Base-by-base conservation (phyloP, 2,888 invertebrate species). In the Horisme vitalbata region DNA sequence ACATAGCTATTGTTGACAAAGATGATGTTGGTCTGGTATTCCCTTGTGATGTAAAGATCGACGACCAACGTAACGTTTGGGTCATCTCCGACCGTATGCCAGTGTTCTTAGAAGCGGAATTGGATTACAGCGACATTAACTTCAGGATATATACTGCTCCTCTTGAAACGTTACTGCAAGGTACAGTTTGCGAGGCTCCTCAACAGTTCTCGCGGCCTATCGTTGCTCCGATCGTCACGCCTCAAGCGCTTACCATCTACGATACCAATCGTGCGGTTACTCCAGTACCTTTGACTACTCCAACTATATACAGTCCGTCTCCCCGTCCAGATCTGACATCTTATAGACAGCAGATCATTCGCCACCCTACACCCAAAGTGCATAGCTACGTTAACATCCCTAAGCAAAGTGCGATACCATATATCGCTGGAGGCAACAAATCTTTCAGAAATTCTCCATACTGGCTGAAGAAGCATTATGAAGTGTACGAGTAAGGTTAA, bases 61-160 rank as follows among this genome's bases (percentile, higher is more conserved):
- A 95, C 73, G 90, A 91, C 32, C 90, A 92, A 44, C 88, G 91
- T 52, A 94, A 94, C 55, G 90, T 94, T 2, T 96, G 96, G 96
- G 94, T 95, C 0, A 91, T 96, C 2, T 95, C 95, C 0, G 96
- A 96, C 73, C 91, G 93, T 26, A 96, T 96, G 96, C 94, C 95
- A 0, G 93, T 94, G 7, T 96, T 96, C 65, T 80, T 96, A 20
- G 91, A 93, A 59, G 82, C 92, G 3, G 91, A 91, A 27, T 77
- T 96, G 21, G 93, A 95, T 70, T 95, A 93, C 66, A 92, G 91
- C 30, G 95, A 96, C 57, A 90, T 94, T 6, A 96, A 96, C 71
- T 96, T 95, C 82, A 92, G 95, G 63, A 92, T 96, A 54, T 93
- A 92, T 61, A 93, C 93, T 2, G 93, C 94, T 0, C 92, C 94